Base-by-base conservation (phyloP, 2,888 invertebrate species). In the Phragmatobia fuliginosa region DNA sequence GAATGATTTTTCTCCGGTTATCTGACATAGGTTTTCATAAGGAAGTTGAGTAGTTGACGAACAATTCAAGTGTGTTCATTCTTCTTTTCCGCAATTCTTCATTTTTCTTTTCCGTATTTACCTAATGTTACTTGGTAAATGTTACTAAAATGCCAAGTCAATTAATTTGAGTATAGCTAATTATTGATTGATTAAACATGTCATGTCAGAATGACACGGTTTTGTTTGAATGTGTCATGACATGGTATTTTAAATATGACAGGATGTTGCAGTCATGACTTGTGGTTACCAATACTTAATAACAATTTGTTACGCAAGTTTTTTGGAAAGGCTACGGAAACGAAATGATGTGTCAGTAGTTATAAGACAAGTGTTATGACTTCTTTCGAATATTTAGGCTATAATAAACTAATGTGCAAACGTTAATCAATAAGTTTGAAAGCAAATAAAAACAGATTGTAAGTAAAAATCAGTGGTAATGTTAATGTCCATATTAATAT, bases 201-300 rank as follows among this genome's bases (percentile, higher is more conserved):
- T 62, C 62, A 62, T 62, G 41, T 31, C 41, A 62, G 10, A 28
- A 56, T 28, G 25, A 56, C 28, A 52, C 28, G 0, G 45, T 56
- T 56, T 56, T 28, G 56, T 28, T n/a, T 56, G 16, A 28, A 56
- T 56, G 25, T 62, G 41, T 62, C 62, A 62, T 31, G n/a, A 62
- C 18, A 41, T 41, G 41, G 41, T 31, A 62, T 62, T 62, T 41
- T 41, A 21, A 41, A 21, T 0, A 28, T 11, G 28, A 11, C 8
- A 2, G 41, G 41, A 41, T 62, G 18, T 28, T 16, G 21, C 10
- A 38, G 62, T 41, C 10, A 31, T 41, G 41, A 31, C 8, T 41
- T 62, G 38, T 18, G 38, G 18, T 62, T 41, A 41, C 31, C 5
- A 21, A 31, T 11, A 31, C 21, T 21, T 18, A 41, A 21, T 38